Evolutionary conservation across 2,113 vertebrate species (phyloP).

Genomic region (Calypte anna): DNA sequence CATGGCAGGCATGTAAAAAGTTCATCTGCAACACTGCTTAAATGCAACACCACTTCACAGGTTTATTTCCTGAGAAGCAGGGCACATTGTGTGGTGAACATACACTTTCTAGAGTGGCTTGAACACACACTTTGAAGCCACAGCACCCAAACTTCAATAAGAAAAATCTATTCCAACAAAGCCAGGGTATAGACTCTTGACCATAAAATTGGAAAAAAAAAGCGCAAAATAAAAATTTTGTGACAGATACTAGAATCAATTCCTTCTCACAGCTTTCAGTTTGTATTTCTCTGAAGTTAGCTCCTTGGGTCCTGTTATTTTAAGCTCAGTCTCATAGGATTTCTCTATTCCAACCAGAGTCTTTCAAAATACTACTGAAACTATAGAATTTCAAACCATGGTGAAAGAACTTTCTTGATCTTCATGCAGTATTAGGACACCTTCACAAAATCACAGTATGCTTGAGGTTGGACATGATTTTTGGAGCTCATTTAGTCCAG

Average conservation of each 20-base stretch:
- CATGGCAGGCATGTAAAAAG: not conserved
- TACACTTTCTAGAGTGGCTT: not conserved
- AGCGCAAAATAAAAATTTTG: not conserved
- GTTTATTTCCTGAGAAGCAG: not conserved
- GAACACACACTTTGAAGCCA: too few species aligned
- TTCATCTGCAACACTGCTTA: not conserved
- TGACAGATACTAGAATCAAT: not conserved
- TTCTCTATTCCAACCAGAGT: not conserved
- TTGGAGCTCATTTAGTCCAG: not conserved
- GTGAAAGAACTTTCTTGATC: not conserved
- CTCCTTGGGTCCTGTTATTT: not conserved
- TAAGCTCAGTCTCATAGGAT: not conserved
- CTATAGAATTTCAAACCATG: not conserved
- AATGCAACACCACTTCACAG: not conserved
- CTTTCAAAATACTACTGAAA: not conserved
- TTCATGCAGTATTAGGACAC: not conserved
- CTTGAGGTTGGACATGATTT: not conserved
- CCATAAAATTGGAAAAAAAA: not conserved
- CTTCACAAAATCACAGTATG: not conserved
- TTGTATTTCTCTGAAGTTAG: not conserved
- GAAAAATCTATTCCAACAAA: not conserved
- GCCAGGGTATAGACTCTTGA: not conserved
- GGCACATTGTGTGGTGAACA: fast-evolving
- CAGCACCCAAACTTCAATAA: not conserved
- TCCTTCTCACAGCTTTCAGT: not conserved